Conservation (phyloP, 2,888 invertebrate genomes). For the Eurytoma californica region DNA sequence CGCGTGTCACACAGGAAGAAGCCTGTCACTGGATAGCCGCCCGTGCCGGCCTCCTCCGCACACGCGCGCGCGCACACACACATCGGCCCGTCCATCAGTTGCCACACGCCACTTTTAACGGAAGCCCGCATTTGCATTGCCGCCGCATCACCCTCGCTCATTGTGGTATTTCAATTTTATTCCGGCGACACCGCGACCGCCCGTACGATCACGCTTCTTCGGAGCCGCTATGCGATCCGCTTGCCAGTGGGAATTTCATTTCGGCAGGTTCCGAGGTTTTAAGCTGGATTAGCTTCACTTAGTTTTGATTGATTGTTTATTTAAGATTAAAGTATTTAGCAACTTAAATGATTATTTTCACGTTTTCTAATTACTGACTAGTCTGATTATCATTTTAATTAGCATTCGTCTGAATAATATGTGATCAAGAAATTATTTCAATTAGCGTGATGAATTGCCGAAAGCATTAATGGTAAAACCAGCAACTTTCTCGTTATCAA, state of each 20-base stretch:
- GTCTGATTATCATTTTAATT: too few species aligned
- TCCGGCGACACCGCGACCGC: not conserved
- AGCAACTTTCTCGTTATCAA: too few species aligned
- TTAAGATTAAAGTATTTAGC: too few species aligned
- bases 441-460: not conserved
- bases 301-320: not conserved
- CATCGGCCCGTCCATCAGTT: slow-evolving; percentile 11
- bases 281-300: not conserved
- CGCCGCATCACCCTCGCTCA: slow-evolving; percentile 19
- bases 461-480: too few species aligned
- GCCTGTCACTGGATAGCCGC: slow-evolving; percentile 58
- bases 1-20: slow-evolving; percentile 58
- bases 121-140: slow-evolving; percentile 56
- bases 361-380: too few species aligned
- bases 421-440: not conserved
- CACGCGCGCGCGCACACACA: not conserved
- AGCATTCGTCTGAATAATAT: too few species aligned
- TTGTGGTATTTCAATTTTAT: slow-evolving; percentile 36
- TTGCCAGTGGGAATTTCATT: not conserved
- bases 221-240: not conserved
- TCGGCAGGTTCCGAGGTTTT: not conserved
- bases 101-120: slow-evolving; percentile 30
- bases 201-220: too few species aligned
- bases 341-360: too few species aligned
- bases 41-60: slow-evolving; percentile 5